Percentiles rank a stretch among this genome's conserved stretches.
Conservation (phyloP, 2,888 invertebrate genomes). For the Tetragnatha montana region DNA sequence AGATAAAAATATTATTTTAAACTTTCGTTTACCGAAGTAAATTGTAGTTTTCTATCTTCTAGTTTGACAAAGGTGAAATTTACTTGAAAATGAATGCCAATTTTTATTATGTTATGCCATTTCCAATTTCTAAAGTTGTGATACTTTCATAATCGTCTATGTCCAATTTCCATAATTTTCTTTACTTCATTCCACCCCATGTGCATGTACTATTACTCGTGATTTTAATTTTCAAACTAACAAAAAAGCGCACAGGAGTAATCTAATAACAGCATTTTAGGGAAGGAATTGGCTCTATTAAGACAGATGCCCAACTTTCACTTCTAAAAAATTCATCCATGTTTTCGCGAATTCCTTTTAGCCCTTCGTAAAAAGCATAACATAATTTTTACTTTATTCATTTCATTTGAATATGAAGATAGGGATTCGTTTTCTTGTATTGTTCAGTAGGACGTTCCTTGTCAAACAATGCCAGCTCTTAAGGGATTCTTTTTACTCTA, state of each 20-base stretch:
- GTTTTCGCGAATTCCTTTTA: not conserved
- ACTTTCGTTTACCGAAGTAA: too few species aligned
- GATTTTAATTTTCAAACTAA: not conserved
- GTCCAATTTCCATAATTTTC: not conserved
- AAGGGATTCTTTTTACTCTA: constrained; percentile 17
- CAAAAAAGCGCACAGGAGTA: not conserved
- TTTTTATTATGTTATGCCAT: too few species aligned
- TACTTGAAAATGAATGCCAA: too few species aligned
- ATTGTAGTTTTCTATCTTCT: too few species aligned
- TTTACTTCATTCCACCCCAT: not conserved
- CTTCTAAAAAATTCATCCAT: not conserved
- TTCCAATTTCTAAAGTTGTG: too few species aligned
- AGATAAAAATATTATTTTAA: too few species aligned
- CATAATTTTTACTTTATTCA: constrained; percentile 10
- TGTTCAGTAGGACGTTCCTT: constrained; percentile 15
- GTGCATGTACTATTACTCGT: not conserved
- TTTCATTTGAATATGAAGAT: constrained; percentile 26
- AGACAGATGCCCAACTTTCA: not conserved
- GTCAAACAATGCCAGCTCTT: constrained; percentile 30
- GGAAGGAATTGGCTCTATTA: not conserved
- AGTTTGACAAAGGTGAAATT: too few species aligned
- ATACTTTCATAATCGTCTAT: too few species aligned
- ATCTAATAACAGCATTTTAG: not conserved
- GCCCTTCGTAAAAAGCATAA: not conserved
- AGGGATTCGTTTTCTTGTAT: constrained; percentile 25